Conservation (phyloP, 2,113 vertebrate genomes). For the Nymphicus hollandicus region DNA sequence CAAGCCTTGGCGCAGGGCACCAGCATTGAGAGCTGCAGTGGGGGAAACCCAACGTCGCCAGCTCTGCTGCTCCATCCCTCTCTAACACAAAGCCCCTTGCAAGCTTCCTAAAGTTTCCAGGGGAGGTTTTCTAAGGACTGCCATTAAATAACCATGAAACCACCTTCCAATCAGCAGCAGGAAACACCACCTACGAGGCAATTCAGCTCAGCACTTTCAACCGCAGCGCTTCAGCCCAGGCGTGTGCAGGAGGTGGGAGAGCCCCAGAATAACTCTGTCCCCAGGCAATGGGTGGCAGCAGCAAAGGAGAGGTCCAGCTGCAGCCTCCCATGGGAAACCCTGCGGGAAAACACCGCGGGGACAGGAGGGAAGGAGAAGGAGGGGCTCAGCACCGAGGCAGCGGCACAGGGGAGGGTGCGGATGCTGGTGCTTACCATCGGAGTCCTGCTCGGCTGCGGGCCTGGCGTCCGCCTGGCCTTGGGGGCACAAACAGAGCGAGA, state of each 20-base stretch:
- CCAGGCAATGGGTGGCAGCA: not conserved
- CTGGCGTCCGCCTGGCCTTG: constrained; percentile 58
- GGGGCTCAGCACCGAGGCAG: not conserved
- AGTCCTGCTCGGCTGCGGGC: constrained; percentile 48
- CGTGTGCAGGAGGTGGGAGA: not conserved
- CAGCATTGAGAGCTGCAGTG: not conserved
- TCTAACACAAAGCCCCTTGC: fast-evolving
- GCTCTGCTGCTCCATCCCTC: not conserved
- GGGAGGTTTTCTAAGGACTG: not conserved
- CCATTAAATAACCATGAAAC: not conserved
- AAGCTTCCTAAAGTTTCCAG: not conserved
- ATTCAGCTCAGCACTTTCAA: not conserved
- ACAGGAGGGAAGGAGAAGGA: not conserved
- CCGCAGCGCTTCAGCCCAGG: not conserved
- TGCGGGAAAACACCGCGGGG: not conserved
- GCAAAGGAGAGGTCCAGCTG: not conserved
- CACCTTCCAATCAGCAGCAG: not conserved
- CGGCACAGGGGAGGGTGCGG: not conserved
- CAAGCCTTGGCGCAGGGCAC: too few species aligned
- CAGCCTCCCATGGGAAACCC: not conserved
- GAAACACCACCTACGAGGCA: not conserved
- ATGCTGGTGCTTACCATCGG: constrained; percentile 57
- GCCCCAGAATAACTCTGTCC: not conserved
- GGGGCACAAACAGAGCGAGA: constrained; percentile 49
- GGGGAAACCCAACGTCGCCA: fast-evolving